These are phyloP conservation scores for Neostethus bicornis DNA, from an alignment of 2,797 vertebrate species.

Conservation along the genomic window DNA sequence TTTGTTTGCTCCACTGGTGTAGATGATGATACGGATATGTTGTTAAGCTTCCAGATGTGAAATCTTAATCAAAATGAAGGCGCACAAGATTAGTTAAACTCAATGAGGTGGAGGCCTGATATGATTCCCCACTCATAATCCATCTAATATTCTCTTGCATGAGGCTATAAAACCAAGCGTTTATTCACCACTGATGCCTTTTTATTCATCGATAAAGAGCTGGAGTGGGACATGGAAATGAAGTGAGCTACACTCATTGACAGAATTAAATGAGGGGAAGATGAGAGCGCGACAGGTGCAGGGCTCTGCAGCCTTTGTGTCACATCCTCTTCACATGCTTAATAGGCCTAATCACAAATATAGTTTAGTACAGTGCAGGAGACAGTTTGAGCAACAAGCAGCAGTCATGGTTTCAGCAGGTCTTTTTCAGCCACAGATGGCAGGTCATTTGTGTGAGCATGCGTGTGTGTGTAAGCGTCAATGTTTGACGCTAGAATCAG, in stretches of 20 bases:
- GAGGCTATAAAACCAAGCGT: slow-evolving; percentile 62
- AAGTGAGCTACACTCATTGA: slow-evolving; percentile 56
- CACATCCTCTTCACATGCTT: slow-evolving; percentile 39
- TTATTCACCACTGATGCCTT: slow-evolving; percentile 53
- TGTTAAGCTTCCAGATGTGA: slow-evolving; percentile 57
- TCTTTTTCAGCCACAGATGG: slow-evolving; percentile 2
- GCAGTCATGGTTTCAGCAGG: slow-evolving; percentile 20
- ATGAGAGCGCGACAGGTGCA: slow-evolving; percentile 57
- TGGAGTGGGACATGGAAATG: slow-evolving; percentile 61
- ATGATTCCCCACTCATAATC: slow-evolving; percentile 59
- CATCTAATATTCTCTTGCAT: slow-evolving; percentile 60
- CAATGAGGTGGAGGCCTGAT: slow-evolving; percentile 53
- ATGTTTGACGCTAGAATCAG: slow-evolving; percentile 32
- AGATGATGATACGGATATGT: slow-evolving; percentile 41
- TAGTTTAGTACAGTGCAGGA: slow-evolving; percentile 17
- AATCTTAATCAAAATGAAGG: slow-evolving; percentile 58
- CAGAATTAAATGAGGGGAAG: slow-evolving; percentile 39
- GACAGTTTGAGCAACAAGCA: slow-evolving; percentile 24
- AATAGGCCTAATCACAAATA: slow-evolving; percentile 49
- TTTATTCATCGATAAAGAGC: slow-evolving; percentile 67
- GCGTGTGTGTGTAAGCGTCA: slow-evolving; percentile 16
- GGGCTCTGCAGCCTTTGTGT: slow-evolving; percentile 48
- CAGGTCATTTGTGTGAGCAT: slow-evolving; percentile 29
- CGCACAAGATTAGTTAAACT: slow-evolving; percentile 59
- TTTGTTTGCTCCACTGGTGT: slow-evolving; percentile 45